Evolutionary conservation across 2,888 invertebrate genomes (phyloP).

Genomic region (Caenorhabditis sp.): DNA sequence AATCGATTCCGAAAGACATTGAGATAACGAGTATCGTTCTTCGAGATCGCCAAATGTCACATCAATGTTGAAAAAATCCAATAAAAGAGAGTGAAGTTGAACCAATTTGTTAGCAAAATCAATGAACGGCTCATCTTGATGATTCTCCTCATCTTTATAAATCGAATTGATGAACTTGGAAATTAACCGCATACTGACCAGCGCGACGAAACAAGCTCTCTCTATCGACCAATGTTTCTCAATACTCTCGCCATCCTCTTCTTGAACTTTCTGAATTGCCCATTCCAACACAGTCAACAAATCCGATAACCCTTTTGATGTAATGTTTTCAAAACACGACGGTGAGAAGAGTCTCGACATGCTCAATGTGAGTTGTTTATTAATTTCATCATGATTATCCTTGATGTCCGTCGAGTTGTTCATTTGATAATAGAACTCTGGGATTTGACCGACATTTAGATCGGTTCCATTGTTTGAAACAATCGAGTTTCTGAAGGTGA

Average conservation of each 20-base stretch:
- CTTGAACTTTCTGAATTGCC: constrained; percentile 22
- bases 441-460: constrained; percentile 95
- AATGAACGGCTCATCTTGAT: constrained; percentile 26
- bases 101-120: constrained; percentile 33
- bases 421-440: constrained; percentile 80
- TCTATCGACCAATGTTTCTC: constrained; percentile 54
- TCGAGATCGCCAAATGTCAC: constrained; percentile 6
- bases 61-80: constrained; percentile 22
- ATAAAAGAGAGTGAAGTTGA: constrained; percentile 27
- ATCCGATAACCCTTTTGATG: constrained; percentile 36
- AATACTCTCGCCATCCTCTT: constrained; percentile 25
- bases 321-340: constrained; percentile 24
- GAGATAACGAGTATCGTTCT: constrained; percentile 19
- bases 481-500: constrained; percentile 94
- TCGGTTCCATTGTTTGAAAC: constrained; percentile 98
- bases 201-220: constrained; percentile 52
- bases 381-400: constrained; percentile 4
- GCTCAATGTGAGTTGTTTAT: constrained; percentile 19
- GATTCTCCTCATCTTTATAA: constrained; percentile 21
- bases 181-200: constrained; percentile 46
- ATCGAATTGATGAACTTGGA: constrained; percentile 21
- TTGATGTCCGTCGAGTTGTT: constrained; percentile 12
- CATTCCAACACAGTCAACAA: constrained; percentile 42
- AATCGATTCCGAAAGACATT: constrained; percentile 80
- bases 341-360: constrained; percentile 38